These are phyloP conservation scores for Halcyon senegalensis DNA, from an alignment of 2,113 vertebrate species.

Conservation along the genomic window DNA sequence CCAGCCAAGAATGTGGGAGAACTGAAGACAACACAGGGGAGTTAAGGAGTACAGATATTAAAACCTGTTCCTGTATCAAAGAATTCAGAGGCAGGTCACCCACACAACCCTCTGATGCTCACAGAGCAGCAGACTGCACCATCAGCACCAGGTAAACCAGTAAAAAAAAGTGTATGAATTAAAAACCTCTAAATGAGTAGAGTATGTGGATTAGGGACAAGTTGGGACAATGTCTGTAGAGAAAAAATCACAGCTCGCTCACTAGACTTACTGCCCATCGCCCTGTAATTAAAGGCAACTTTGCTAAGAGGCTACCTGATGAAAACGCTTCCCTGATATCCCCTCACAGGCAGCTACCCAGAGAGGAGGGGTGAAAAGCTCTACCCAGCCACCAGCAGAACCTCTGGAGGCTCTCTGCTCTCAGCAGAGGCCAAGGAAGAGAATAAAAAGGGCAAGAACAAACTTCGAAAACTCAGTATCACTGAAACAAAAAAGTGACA, in stretches of 20 bases:
- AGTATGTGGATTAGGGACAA: not conserved
- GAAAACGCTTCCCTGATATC: not conserved
- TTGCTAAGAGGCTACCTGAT: not conserved
- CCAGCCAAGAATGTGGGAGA: not conserved
- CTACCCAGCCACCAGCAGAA: not conserved
- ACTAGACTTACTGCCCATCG: not conserved
- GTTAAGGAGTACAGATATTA: not conserved
- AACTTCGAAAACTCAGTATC: not conserved
- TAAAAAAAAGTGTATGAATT: not conserved
- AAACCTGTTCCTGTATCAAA: not conserved
- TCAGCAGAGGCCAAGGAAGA: not conserved
- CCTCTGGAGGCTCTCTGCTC: not conserved
- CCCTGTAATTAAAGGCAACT: not conserved
- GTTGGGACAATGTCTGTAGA: not conserved
- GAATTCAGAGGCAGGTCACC: not conserved
- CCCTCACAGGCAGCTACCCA: not conserved
- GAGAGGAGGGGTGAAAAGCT: not conserved
- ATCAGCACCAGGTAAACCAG: not conserved
- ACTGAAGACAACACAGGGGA: not conserved
- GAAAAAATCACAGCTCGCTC: not conserved
- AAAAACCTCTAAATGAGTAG: not conserved
- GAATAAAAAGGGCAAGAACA: not conserved
- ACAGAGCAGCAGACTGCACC: not conserved
- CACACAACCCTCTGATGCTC: not conserved
- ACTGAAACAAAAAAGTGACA: not conserved